Evolutionary conservation across 2,888 invertebrate genomes (phyloP).

Genomic region (Microdon myrmicae): DNA sequence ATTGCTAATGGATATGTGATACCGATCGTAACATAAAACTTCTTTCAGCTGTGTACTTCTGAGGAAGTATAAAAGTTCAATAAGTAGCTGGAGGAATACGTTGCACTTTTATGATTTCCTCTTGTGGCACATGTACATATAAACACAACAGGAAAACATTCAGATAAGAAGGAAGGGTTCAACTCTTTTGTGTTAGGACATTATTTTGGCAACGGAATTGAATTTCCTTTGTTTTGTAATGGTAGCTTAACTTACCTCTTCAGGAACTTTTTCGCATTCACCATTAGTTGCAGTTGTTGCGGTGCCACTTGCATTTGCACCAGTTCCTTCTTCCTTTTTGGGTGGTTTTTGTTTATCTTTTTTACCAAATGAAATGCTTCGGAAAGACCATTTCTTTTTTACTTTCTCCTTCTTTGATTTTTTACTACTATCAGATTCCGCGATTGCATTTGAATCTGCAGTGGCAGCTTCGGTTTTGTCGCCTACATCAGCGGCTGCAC

Average conservation of each 20-base stretch:
- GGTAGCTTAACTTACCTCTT: constrained; percentile 71
- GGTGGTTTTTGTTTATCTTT: constrained; percentile 88
- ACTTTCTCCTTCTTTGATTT: constrained; percentile 77
- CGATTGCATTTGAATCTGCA: constrained; percentile 67
- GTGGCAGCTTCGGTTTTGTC: constrained; percentile 56
- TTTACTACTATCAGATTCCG: constrained; percentile 67
- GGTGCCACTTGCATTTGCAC: constrained; percentile 55
- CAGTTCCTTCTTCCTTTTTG: constrained; percentile 71
- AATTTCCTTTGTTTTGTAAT: constrained; percentile 15
- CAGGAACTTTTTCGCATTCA: constrained; percentile 73
- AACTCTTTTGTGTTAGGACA: constrained; percentile 1
- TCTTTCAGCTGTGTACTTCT: constrained; percentile 25
- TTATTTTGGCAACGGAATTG: constrained; percentile 16
- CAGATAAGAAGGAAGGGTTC: not conserved
- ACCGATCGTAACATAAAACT: constrained; percentile 38
- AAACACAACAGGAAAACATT: too few species aligned
- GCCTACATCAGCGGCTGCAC: constrained; percentile 52
- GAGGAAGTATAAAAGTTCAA: constrained; percentile 38
- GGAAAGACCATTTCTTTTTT: constrained; percentile 91
- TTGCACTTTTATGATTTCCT: constrained; percentile 34
- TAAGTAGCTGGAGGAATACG: not conserved
- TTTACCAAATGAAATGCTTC: constrained; percentile 86
- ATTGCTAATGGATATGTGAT: too few species aligned
- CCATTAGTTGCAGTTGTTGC: constrained; percentile 65
- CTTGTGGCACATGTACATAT: too few species aligned